Evolutionary conservation across 2,888 invertebrate species (phyloP).

Genomic region (Prosapia bicincta): DNA sequence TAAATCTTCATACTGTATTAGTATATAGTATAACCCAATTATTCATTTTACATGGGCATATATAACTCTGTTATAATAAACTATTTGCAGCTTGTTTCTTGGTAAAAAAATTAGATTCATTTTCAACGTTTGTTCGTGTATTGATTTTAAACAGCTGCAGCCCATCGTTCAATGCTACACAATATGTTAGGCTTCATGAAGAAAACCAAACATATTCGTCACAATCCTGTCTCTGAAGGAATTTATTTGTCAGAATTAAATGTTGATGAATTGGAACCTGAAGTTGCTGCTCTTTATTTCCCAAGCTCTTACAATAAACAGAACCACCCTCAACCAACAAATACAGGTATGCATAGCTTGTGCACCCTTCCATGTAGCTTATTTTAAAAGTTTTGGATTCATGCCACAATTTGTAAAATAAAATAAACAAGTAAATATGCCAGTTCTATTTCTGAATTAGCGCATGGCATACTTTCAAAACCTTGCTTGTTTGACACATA

Average conservation of each 20-base stretch:
- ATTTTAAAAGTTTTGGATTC: neutral
- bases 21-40: no score
- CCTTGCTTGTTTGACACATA: no score
- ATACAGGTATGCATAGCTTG: constrained; percentile 25
- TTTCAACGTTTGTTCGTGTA: neutral
- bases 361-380: neutral
- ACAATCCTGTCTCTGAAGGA: constrained; percentile 64
- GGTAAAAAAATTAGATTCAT: neutral
- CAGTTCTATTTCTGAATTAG: neutral
- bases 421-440: neutral
- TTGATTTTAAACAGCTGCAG: constrained; percentile 41
- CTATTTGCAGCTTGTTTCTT: neutral
- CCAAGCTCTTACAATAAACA: constrained; percentile 54
- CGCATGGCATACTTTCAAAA: constrained; percentile 3
- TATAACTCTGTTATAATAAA: no score
- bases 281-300: constrained; percentile 84
- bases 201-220: constrained; percentile 60
- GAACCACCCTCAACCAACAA: constrained; percentile 8
- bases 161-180: constrained; percentile 72
- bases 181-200: constrained; percentile 94
- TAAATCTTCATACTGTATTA: no score
- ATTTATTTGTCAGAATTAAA: constrained; percentile 92
- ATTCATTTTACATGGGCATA: no score
- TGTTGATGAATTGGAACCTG: constrained; percentile 89
- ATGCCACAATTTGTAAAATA: neutral